Evolutionary conservation across 1,140 invertebrate genomes (phyloP).

Genomic region (Eulimnadia texana): DNA sequence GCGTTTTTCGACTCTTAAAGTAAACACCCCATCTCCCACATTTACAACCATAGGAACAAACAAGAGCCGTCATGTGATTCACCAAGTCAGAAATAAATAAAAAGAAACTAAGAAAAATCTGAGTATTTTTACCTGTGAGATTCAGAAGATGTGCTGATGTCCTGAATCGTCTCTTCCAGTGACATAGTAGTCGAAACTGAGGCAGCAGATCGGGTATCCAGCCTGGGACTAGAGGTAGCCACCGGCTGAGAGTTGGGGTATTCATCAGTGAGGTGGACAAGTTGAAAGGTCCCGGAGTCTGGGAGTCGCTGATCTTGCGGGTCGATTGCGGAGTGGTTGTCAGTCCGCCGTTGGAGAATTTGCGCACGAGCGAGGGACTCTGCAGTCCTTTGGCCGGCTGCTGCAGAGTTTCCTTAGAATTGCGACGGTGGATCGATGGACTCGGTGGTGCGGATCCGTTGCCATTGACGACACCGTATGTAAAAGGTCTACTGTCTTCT

Average conservation of each 20-base stretch:
- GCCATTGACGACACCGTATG: conserved; percentile 28
- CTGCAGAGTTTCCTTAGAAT: conserved; percentile 19
- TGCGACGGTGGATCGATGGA: conserved; percentile 18
- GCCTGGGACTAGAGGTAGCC: conserved; percentile 12
- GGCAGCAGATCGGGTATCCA: background rate
- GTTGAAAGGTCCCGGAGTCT: background rate
- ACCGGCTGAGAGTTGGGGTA: background rate
- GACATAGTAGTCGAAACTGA: conserved; percentile 2
- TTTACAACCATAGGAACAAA: background rate
- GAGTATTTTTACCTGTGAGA: conserved; percentile 9
- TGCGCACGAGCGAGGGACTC: conserved; percentile 53
- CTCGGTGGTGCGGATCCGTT: background rate
- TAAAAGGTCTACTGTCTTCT: conserved; percentile 62
- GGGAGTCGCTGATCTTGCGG: conserved; percentile 12
- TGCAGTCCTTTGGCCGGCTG: conserved; percentile 32
- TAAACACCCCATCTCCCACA: background rate
- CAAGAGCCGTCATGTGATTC: background rate
- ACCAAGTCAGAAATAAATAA: too few relatives aligned
- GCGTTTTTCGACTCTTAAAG: background rate
- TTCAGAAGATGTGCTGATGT: conserved; percentile 10
- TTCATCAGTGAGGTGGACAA: background rate
- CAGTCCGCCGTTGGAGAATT: conserved; percentile 13
- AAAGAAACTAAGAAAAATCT: background rate
- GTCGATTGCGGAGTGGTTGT: conserved; percentile 9
- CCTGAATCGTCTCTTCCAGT: conserved; percentile 16